Base-by-base conservation (phyloP, 2,888 invertebrate species). In the Hydrotaea diabolus region DNA sequence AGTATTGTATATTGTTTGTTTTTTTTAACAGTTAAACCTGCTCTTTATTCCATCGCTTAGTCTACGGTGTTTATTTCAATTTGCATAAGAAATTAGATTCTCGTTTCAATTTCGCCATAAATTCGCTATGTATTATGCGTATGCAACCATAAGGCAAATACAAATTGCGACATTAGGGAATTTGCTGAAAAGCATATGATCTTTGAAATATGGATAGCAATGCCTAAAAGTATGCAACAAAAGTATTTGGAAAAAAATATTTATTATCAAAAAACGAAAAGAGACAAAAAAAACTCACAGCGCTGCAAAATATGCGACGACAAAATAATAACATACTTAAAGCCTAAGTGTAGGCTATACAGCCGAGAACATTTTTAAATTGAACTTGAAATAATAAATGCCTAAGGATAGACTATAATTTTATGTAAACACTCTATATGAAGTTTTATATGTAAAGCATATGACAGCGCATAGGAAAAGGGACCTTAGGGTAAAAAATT, bases 21-120 rank as follows among this genome's bases (percentile, higher is more conserved):
- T 13, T 2, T 23, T n/a, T n/a, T n/a, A n/a, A n/a, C n/a, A n/a
- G n/a, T 11, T 26, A 13, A 15, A 15, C 11, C 57, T 23, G 59
- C 57, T 57, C 5, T 19, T 21, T 23, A 13, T 26, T 8, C 26
- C n/a, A 59, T 23, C 59, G 4, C 59, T 15, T 55, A 0, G 55
- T 55, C 17, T 31, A 7, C 17, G 53, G 26, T 17, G n/a, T 62
- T 31, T 62, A 8, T 17, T 36, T n/a, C n/a, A 62, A 62, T 62
- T 62, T 62, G 62, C 62, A 62, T 62, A 62, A 31, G 36, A 62
- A 31, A 62, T 62, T 23, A 17, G 31, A 62, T 31, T 31, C 62
- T 8, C 36, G 62, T 62, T 23, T 62, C 62, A 62, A 62, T 62
- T 62, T 62, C 31, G 62, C 62, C 26, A 62, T 62, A 26, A 62